These are phyloP conservation scores for Therioaphis trifolii DNA, from an alignment of 2,888 invertebrate species.

Conservation along the genomic window DNA sequence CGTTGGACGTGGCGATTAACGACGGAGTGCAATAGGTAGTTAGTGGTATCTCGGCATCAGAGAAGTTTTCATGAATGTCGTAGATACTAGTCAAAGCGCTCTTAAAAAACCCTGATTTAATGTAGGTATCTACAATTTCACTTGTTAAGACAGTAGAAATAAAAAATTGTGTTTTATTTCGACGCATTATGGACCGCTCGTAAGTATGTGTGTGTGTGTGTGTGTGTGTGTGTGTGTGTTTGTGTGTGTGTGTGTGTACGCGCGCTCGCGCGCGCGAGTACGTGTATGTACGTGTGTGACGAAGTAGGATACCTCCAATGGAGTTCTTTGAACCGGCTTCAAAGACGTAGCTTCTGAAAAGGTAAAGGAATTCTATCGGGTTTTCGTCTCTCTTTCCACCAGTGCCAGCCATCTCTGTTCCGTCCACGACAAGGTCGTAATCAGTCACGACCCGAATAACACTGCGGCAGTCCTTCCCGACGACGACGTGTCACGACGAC, in stretches of 20 bases:
- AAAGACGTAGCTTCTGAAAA: constrained; percentile 48
- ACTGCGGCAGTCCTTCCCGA: not conserved
- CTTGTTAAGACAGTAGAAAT: too few relatives aligned
- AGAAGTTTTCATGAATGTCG: too few relatives aligned
- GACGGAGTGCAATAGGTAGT: too few relatives aligned
- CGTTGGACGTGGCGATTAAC: too few relatives aligned
- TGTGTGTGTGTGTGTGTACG: too few relatives aligned
- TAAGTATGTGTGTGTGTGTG: too few relatives aligned
- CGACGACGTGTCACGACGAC: constrained; percentile 50
- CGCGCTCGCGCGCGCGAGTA: not conserved
- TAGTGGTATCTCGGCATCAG: too few relatives aligned
- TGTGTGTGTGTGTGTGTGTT: not conserved
- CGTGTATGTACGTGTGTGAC: not conserved
- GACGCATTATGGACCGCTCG: too few relatives aligned
- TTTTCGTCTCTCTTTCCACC: constrained; percentile 47
- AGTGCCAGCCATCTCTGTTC: not conserved
- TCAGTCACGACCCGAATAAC: constrained; percentile 54
- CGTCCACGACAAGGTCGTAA: constrained; percentile 43
- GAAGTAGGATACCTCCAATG: constrained; percentile 9
- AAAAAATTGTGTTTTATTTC: too few relatives aligned
- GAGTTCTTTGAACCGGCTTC: constrained; percentile 60
- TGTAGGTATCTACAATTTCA: too few relatives aligned
- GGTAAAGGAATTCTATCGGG: constrained; percentile 53
- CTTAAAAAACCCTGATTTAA: too few relatives aligned
- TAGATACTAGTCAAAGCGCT: too few relatives aligned